Evolutionary conservation across 23 tunicate genomes (phyloP).

Genomic region (Diplosoma virens): DNA sequence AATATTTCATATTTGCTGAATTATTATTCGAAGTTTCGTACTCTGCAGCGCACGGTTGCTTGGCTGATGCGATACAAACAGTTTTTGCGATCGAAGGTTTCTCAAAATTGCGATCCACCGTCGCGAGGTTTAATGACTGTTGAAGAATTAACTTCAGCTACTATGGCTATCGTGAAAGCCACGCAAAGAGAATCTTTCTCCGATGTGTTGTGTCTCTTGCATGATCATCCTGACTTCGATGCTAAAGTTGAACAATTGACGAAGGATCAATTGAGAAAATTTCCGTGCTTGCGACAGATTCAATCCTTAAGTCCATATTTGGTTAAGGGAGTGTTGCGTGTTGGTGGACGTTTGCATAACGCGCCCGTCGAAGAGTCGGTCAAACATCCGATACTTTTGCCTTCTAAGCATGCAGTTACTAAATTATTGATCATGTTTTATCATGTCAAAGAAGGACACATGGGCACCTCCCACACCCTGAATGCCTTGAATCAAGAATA

Average conservation of each 20-base stretch:
- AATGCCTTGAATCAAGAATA: neutral
- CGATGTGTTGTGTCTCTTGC: neutral
- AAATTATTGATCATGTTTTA: neutral
- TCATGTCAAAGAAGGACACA: conserved; percentile 26
- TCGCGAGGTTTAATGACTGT: neutral
- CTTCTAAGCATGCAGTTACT: neutral
- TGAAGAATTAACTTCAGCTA: conserved; percentile 26
- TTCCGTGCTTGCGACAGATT: neutral
- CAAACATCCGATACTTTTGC: no score
- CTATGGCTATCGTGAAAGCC: conserved; percentile 6
- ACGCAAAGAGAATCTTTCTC: conserved; percentile 21
- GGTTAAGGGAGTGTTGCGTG: no score
- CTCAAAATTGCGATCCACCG: neutral
- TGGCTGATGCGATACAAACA: conserved; percentile 16
- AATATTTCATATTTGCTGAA: no score
- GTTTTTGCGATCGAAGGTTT: neutral
- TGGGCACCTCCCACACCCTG: conserved; percentile 9
- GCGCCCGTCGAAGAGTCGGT: no score
- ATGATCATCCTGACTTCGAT: neutral
- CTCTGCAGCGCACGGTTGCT: neutral
- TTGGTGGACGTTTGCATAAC: no score
- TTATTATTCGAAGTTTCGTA: neutral
- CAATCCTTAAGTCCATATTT: no score
- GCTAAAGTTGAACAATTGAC: neutral
- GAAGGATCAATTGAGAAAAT: neutral